Evolutionary conservation across 2,888 invertebrate species (phyloP), one percentile per base, ranked within the genome.

Genomic region (Eristalis arbustorum): DNA sequence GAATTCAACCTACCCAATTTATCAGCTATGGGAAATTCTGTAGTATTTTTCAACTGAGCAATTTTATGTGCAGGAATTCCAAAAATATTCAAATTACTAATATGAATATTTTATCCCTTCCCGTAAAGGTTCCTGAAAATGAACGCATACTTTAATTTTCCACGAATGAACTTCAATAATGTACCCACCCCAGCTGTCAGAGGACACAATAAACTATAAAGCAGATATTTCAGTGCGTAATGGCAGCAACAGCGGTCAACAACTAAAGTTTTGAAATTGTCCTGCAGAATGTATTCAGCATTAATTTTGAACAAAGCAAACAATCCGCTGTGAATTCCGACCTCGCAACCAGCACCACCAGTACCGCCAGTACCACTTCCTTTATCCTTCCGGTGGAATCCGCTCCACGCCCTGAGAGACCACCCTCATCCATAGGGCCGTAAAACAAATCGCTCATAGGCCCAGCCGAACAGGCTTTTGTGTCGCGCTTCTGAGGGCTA

Each of bases 251-350:
- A 18, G 18, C 49, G 49, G 49, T 18, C 18, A 18, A 18, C 25
- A 59, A 59, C 23, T 25, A 25, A 23, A 59, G 59, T 25, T 49
- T 49, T 59, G 59, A 25, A 59, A 28, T 13, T 59, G 13, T 1
- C 25, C 56, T 62, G 49, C 42, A 61, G 73, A 72, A 80, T 73
- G 37, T 56, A 76, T 72, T 72, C 81, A 57, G 31, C 73, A 78
- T 85, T 74, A 82, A 85, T 74, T 82, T 74, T 69, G 31, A 75
- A 82, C 66, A 77, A 78, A 74, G 71, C 77, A 82, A 77, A 82
- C 85, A 82, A 67, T 74, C 77, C 77, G 64, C 37, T 80, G 67
- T 25, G 75, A 84, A 59, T 80, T 63, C 64, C 73, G 72, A 68
- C 22, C 40, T 64, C 10, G 42, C 56, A 49, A 66, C 77, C 73